Evolutionary conservation across 1,140 invertebrate genomes (phyloP).

Genomic region (Listronotus oregonensis): DNA sequence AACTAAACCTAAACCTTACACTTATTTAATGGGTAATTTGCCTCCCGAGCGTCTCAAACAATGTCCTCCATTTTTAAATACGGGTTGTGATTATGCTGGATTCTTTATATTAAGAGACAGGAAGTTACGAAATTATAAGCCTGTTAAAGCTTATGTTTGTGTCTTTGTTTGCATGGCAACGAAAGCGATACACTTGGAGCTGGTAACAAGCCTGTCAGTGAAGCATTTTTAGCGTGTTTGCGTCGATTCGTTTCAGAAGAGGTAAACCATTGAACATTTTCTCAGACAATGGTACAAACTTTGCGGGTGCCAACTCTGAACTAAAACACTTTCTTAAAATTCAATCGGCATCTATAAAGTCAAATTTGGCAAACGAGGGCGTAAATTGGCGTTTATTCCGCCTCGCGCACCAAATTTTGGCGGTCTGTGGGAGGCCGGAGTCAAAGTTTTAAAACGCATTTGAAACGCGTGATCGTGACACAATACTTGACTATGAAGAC

Average conservation of each 20-base stretch:
- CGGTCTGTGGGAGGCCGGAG: constrained; percentile 23
- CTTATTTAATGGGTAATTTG: too few relatives aligned
- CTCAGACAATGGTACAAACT: constrained; percentile 39
- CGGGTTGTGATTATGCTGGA: too few relatives aligned
- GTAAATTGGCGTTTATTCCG: constrained; percentile 36
- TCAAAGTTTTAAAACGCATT: constrained; percentile 21
- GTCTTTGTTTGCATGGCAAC: too few relatives aligned
- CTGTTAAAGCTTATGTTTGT: too few relatives aligned
- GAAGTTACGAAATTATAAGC: too few relatives aligned
- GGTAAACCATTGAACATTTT: constrained; percentile 40
- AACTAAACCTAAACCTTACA: too few relatives aligned
- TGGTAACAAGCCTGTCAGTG: too few relatives aligned
- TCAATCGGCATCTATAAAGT: neutral
- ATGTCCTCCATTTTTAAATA: too few relatives aligned
- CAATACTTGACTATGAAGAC: constrained; percentile 12
- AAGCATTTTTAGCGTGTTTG: too few relatives aligned
- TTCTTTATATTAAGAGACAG: too few relatives aligned
- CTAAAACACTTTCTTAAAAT: constrained; percentile 14
- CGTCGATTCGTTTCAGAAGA: constrained; percentile 51
- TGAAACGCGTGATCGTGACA: constrained; percentile 21
- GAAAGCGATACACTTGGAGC: too few relatives aligned
- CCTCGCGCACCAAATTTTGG: constrained; percentile 16
- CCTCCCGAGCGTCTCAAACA: too few relatives aligned
- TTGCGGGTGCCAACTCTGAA: constrained; percentile 32
- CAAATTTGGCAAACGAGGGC: neutral